Evolutionary conservation across 2,888 invertebrate genomes (phyloP).

Genomic region (Dryobotodes eremita): DNA sequence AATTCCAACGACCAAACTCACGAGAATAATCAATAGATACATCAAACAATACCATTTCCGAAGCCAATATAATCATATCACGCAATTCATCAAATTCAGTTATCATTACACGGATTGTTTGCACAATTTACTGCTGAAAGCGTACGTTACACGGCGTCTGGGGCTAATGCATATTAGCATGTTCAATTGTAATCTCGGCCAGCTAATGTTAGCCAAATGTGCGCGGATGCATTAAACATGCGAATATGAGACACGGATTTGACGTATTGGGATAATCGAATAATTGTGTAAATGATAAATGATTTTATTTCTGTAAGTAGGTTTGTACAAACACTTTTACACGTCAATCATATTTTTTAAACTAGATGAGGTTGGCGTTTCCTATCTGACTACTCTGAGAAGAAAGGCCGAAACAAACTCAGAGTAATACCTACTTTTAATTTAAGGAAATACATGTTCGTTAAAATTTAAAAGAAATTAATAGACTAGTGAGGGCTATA

Average conservation of each 20-base stretch:
- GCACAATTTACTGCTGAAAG: constrained; percentile 70
- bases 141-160: constrained; percentile 69
- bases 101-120: constrained; percentile 68
- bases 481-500: neutral
- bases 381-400: no score
- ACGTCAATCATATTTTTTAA: no score
- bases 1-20: neutral
- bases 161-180: constrained; percentile 78
- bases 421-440: neutral
- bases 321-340: no score
- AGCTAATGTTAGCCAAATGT: constrained; percentile 71
- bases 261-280: constrained; percentile 3
- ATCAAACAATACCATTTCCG: neutral
- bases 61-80: constrained; percentile 19
- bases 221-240: constrained; percentile 67
- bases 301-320: no score
- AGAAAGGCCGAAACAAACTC: no score
- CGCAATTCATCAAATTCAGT: constrained; percentile 50
- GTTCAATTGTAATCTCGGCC: constrained; percentile 74
- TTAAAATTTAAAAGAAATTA: neutral
- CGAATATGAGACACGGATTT: constrained; percentile 43
- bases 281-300: no score
- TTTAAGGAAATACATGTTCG: neutral
- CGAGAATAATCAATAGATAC: neutral
- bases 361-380: no score